Evolutionary conservation across 2,888 invertebrate genomes (phyloP).

Genomic region (Calameuta filiformis): DNA sequence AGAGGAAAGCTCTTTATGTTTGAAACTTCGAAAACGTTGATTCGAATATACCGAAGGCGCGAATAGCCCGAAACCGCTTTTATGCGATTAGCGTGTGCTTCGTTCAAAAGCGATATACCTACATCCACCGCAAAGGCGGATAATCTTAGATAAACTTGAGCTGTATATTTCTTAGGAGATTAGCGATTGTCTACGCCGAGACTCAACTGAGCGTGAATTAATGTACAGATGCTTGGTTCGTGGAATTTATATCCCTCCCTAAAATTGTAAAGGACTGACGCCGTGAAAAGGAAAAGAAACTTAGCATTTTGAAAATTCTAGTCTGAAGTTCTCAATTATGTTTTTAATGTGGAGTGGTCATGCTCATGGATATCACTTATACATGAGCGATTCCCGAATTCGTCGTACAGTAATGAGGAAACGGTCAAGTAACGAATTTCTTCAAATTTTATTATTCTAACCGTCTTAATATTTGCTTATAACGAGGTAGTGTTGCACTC

Average conservation of each 20-base stretch:
- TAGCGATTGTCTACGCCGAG: neutral
- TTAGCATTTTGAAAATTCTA: neutral
- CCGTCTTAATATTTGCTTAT: too few species aligned
- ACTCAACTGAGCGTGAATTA: neutral
- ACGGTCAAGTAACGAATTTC: too few species aligned
- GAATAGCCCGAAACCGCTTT: neutral
- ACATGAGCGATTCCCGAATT: too few species aligned
- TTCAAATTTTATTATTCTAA: too few species aligned
- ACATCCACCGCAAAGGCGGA: neutral
- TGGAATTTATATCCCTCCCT: neutral
- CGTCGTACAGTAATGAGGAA: too few species aligned
- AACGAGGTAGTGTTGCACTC: too few species aligned
- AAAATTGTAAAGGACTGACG: neutral
- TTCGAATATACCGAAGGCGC: neutral
- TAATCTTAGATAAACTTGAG: neutral
- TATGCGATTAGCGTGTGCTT: neutral
- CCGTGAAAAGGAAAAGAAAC: neutral
- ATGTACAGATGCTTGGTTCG: neutral
- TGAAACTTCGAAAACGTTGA: neutral
- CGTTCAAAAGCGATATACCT: neutral
- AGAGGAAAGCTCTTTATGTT: neutral
- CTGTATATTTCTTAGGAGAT: neutral
- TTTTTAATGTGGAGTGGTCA: too few species aligned
- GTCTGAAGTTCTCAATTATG: neutral
- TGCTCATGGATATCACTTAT: too few species aligned